phyloP scores from a whole-genome alignment of 2,888 invertebrate genomes.

The Chloromyia formosa region DNA sequence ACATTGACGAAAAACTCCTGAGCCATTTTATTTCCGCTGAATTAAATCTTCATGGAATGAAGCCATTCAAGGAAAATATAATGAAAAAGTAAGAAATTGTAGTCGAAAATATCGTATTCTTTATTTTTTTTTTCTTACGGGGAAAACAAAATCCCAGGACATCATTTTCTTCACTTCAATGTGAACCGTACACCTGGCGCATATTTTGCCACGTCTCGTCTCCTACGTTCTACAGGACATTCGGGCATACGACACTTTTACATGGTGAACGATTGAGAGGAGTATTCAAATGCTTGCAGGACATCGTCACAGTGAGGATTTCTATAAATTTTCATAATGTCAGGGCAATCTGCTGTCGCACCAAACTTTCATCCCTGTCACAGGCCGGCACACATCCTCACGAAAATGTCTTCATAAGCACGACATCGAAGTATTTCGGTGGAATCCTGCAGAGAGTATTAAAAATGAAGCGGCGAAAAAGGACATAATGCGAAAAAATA shows the following conservation, averaged over 20 bases:
- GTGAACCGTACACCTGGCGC: slow-evolving; percentile 29
- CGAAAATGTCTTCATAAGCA: not conserved
- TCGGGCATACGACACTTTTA: not conserved
- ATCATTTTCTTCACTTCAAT: slow-evolving; percentile 25
- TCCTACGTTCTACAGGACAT: not conserved
- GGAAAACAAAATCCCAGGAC: not conserved
- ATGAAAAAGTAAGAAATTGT: not conserved
- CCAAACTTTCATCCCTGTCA: slow-evolving; percentile 6
- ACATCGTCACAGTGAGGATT: slow-evolving; percentile 29
- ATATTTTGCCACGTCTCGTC: not conserved
- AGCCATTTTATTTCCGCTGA: slow-evolving; percentile 22
- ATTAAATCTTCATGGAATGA: slow-evolving; percentile 20
- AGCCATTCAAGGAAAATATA: slow-evolving; percentile 2
- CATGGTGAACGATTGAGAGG: slow-evolving; percentile 27
- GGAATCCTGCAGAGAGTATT: slow-evolving; percentile 30
- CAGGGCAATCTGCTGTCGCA: slow-evolving; percentile 32
- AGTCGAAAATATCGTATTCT: not conserved
- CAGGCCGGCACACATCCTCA: not conserved
- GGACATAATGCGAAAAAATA: slow-evolving; percentile 17
- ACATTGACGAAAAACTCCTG: not conserved
- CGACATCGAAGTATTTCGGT: not conserved
- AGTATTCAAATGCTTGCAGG: slow-evolving; percentile 41
- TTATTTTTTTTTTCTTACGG: not conserved
- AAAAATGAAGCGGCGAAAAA: not conserved
- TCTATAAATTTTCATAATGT: slow-evolving; percentile 43